These are phyloP conservation scores for Trypoxylon attenuatum DNA, from an alignment of 2,888 invertebrate species.

Conservation along the genomic window DNA sequence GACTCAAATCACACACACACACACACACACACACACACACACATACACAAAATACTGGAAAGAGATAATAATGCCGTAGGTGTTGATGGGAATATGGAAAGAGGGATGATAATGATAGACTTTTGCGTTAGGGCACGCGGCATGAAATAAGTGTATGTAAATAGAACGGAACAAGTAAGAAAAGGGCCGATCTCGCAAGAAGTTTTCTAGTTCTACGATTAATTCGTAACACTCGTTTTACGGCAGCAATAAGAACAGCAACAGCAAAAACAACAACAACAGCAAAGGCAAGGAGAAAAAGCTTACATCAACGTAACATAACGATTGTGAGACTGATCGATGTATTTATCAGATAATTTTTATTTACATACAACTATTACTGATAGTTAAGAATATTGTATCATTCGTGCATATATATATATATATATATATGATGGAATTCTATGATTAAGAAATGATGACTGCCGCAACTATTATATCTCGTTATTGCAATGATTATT, in stretches of 20 bases:
- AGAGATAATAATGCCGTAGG: too few species aligned
- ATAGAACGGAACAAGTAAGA: constrained; percentile 17
- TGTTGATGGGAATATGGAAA: background rate
- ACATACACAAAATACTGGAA: too few species aligned
- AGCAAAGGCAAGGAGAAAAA: constrained; percentile 21
- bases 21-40: constrained; percentile 5
- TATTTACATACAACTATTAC: constrained; percentile 68
- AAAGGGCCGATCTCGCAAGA: constrained; percentile 31
- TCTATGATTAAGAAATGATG: constrained; percentile 57
- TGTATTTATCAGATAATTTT: constrained; percentile 70
- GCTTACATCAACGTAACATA: constrained; percentile 57
- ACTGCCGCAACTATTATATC: constrained; percentile 72
- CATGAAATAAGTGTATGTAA: constrained; percentile 19
- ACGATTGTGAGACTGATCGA: constrained; percentile 74
- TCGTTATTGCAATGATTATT: constrained; percentile 67
- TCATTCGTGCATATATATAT: constrained; percentile 57
- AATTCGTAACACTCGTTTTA: constrained; percentile 16
- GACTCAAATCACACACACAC: background rate
- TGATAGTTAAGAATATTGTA: constrained; percentile 56
- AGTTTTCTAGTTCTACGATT: constrained; percentile 22
- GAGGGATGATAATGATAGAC: constrained; percentile 7
- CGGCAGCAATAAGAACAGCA: constrained; percentile 10
- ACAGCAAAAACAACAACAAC: constrained; percentile 22
- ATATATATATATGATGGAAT: constrained; percentile 55
- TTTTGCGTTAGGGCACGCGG: constrained; percentile 10